phyloP scores from a whole-genome alignment of 2,797 vertebrate species.

The Molossus alvarezi region DNA sequence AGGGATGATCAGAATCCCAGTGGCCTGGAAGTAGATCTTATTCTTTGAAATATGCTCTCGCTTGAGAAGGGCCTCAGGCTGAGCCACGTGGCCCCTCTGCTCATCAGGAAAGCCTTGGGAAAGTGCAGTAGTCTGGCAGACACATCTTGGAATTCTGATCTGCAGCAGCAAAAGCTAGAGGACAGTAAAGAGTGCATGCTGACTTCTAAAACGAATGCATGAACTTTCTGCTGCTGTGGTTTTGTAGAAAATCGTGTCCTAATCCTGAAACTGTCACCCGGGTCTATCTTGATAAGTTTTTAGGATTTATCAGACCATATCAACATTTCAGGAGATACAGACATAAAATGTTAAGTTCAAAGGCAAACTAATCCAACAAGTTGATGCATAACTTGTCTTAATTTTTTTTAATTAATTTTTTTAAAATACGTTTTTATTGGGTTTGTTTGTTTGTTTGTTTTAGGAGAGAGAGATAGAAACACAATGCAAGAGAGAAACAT shows the following conservation, averaged over 20 bases:
- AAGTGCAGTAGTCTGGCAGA: no score
- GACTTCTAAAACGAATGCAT: background rate
- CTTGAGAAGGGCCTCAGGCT: background rate
- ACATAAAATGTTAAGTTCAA: background rate
- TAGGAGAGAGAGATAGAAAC: no score
- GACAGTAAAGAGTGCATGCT: no score
- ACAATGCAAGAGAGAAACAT: no score
- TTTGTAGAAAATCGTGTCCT: background rate
- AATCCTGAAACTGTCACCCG: background rate
- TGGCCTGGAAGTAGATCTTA: background rate
- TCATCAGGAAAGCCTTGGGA: background rate
- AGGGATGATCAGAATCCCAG: background rate
- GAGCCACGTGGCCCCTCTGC: background rate
- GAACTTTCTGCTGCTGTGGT: background rate
- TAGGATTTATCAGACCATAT: background rate
- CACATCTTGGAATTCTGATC: background rate
- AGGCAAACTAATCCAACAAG: background rate
- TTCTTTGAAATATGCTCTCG: background rate
- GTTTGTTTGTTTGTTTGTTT: no score
- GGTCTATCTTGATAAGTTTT: background rate
- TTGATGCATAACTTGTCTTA: background rate
- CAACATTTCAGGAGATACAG: background rate
- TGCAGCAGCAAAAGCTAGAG: background rate
- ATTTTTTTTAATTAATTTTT: background rate
- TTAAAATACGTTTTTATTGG: no score